phyloP scores from a whole-genome alignment of 1,140 invertebrate species.

The Temnothorax longispinosus region DNA sequence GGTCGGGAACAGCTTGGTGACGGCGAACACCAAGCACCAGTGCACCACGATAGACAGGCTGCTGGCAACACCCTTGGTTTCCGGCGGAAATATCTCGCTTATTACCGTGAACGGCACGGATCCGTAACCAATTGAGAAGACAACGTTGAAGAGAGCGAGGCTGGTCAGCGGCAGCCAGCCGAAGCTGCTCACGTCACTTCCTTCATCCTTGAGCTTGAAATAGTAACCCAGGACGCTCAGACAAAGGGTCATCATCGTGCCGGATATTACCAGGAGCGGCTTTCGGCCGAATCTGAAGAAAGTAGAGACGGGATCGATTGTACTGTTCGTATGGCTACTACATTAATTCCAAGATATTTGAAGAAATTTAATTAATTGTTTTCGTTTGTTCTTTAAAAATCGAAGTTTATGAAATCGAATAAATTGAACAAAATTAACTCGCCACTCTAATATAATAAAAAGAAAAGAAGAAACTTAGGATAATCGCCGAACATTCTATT shows the following conservation, averaged over 20 bases:
- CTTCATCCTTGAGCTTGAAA: conserved; percentile 85
- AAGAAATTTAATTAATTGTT: not conserved
- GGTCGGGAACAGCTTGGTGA: conserved; percentile 87
- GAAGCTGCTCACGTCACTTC: conserved; percentile 79
- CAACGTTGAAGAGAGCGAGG: conserved; percentile 84
- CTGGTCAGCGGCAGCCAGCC: conserved; percentile 84
- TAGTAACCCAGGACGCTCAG: conserved; percentile 86
- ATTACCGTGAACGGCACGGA: conserved; percentile 91
- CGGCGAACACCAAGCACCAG: conserved; percentile 84
- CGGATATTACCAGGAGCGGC: conserved; percentile 87
- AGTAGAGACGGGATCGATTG: conserved; percentile 69
- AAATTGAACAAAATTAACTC: not conserved
- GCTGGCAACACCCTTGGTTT: conserved; percentile 87
- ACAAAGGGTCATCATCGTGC: conserved; percentile 85
- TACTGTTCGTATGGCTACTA: not conserved
- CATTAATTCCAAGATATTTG: not conserved
- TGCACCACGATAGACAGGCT: conserved; percentile 87
- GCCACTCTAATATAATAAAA: not conserved
- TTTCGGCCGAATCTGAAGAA: conserved; percentile 86
- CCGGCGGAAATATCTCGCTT: conserved; percentile 89
- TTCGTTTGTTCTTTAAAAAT: not conserved
- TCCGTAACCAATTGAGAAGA: conserved; percentile 88
- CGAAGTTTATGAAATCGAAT: not conserved
- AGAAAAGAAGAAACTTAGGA: not conserved
- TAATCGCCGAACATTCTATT: not conserved